Conservation (phyloP, 1,140 invertebrate genomes). For the Sinella curviseta region DNA sequence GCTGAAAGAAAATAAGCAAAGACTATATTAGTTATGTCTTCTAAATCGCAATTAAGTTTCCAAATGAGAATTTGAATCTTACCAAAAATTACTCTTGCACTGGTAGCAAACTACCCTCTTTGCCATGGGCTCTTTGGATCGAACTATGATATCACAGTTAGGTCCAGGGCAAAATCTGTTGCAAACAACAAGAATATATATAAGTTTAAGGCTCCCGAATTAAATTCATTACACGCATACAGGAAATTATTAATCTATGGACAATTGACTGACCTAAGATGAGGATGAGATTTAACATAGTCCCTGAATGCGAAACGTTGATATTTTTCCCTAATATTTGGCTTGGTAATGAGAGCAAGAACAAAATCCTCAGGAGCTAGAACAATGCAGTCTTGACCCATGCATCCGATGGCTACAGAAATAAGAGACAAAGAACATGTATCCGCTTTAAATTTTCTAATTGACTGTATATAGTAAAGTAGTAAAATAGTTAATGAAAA, state of each 20-base stretch:
- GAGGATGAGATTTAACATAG: constrained; percentile 89
- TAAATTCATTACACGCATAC: background rate
- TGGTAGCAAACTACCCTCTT: constrained; percentile 75
- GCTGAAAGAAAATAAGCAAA: constrained; percentile 56
- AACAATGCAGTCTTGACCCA: constrained; percentile 90
- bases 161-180: constrained; percentile 89
- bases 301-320: constrained; percentile 93
- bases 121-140: constrained; percentile 73
- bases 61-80: constrained; percentile 51
- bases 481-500: background rate
- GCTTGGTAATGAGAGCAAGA: constrained; percentile 75
- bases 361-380: constrained; percentile 95
- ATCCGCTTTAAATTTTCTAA: too few relatives aligned
- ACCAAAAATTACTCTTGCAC: constrained; percentile 82
- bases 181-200: background rate
- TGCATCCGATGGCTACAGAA: constrained; percentile 81
- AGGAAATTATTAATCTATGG: too few relatives aligned
- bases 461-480: background rate
- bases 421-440: constrained; percentile 23
- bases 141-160: constrained; percentile 86
- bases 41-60: background rate
- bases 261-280: too few relatives aligned
- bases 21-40: background rate
- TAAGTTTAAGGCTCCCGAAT: background rate
- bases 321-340: constrained; percentile 83